These are phyloP conservation scores for Cerceris rybyensis DNA, from an alignment of 2,888 invertebrate genomes.

Conservation along the genomic window DNA sequence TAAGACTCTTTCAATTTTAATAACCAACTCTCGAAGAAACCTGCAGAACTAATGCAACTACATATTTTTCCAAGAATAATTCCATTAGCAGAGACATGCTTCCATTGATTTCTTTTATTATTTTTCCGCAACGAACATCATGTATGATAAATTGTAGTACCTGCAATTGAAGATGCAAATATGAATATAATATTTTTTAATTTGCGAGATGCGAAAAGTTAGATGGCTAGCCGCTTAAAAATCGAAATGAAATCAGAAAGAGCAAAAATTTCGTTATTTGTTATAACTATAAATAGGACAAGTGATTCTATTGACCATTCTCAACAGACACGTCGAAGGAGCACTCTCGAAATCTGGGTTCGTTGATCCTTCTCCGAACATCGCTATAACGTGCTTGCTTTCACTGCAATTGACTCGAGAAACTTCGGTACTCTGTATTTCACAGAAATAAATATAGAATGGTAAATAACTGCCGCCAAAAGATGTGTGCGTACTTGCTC, in stretches of 20 bases:
- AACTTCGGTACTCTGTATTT: slow-evolving; percentile 23
- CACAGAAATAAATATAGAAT: slow-evolving; percentile 14
- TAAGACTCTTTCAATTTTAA: too few species aligned
- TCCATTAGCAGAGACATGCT: slow-evolving; percentile 39
- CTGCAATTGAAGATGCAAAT: neutral
- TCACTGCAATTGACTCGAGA: slow-evolving; percentile 48
- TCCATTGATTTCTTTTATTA: neutral
- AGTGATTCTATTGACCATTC: neutral
- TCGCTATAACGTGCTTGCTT: slow-evolving; percentile 31
- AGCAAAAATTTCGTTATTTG: neutral
- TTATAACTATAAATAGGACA: neutral
- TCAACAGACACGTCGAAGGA: neutral
- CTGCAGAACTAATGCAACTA: neutral
- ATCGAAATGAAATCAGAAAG: too few species aligned
- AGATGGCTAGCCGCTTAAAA: too few species aligned
- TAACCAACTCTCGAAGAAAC: too few species aligned
- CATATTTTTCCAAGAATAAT: slow-evolving; percentile 15
- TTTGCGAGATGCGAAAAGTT: too few species aligned
- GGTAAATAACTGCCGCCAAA: neutral
- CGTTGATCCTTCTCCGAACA: slow-evolving; percentile 22
- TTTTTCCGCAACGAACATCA: neutral
- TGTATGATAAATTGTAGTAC: neutral
- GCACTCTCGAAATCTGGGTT: slow-evolving; percentile 7
- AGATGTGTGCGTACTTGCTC: neutral
- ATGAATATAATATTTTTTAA: neutral